A percentile compares a stretch with the other conserved stretches of the same genome.
These are phyloP conservation scores for Ornithoptera alexandrae DNA, from an alignment of 2,888 invertebrate genomes.

Conservation along the genomic window DNA sequence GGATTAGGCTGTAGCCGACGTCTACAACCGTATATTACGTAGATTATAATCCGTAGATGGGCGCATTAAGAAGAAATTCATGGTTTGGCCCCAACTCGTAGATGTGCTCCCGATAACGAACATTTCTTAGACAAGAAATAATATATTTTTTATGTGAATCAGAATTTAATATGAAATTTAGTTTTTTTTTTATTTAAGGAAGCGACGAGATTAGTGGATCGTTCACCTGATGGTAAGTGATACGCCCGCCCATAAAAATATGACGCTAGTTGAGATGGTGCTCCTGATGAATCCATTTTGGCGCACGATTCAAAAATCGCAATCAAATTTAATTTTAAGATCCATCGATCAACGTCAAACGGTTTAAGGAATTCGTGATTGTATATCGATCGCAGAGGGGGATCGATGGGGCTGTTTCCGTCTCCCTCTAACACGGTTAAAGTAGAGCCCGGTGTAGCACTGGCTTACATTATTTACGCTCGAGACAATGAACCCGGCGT, in stretches of 20 bases:
- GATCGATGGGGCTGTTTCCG: too few species aligned
- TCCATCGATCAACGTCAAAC: too few species aligned
- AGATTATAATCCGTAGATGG: background rate
- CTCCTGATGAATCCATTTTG: too few species aligned
- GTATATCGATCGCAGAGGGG: background rate
- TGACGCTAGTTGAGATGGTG: too few species aligned
- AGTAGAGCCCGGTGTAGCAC: background rate
- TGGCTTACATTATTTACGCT: slow-evolving; percentile 35
- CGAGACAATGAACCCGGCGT: slow-evolving; percentile 40
- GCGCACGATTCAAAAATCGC: too few species aligned
- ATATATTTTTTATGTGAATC: background rate
- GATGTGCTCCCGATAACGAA: background rate
- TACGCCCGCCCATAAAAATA: too few species aligned
- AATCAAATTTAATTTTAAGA: too few species aligned
- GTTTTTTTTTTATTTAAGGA: too few species aligned
- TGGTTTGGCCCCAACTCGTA: background rate
- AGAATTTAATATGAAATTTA: background rate
- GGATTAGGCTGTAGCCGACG: background rate
- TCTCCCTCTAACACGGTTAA: background rate
- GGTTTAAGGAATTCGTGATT: too few species aligned
- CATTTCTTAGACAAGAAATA: background rate
- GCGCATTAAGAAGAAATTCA: background rate
- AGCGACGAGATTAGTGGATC: too few species aligned
- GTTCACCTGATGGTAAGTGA: too few species aligned
- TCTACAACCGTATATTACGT: background rate